A percentile compares a stretch with the other conserved stretches of the same genome.
These are phyloP conservation scores for Monopis laevigella DNA, from an alignment of 2,888 invertebrate species.

Conservation along the genomic window DNA sequence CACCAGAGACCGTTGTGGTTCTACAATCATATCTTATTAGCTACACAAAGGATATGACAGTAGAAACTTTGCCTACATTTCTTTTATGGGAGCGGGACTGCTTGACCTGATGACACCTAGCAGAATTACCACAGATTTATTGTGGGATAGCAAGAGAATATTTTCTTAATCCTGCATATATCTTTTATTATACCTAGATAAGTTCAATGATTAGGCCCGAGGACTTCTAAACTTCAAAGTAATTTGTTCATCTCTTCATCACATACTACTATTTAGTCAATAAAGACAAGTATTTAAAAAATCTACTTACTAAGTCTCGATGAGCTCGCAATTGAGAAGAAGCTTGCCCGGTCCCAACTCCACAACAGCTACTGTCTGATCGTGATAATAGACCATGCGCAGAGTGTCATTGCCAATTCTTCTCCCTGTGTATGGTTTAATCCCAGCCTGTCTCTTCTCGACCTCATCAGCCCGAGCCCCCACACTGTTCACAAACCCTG, in stretches of 20 bases:
- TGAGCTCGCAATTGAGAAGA: slow-evolving; percentile 80
- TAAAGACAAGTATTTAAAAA: too few relatives aligned
- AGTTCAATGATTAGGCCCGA: too few relatives aligned
- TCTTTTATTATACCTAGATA: too few relatives aligned
- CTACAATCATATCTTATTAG: not conserved
- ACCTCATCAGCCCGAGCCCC: slow-evolving; percentile 42
- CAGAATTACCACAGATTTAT: too few relatives aligned
- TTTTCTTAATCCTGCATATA: too few relatives aligned
- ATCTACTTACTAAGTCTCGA: slow-evolving; percentile 85
- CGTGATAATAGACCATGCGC: slow-evolving; percentile 80
- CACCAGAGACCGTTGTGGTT: not conserved
- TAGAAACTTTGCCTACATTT: too few relatives aligned
- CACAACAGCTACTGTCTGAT: slow-evolving; percentile 84
- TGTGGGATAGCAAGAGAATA: too few relatives aligned
- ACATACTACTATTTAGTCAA: too few relatives aligned
- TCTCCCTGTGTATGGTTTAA: slow-evolving; percentile 72
- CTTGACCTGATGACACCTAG: too few relatives aligned
- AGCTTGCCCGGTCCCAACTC: slow-evolving; percentile 78
- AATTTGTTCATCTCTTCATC: too few relatives aligned
- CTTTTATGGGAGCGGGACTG: too few relatives aligned
- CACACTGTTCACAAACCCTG: slow-evolving; percentile 48
- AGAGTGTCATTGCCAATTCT: slow-evolving; percentile 73
- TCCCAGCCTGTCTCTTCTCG: slow-evolving; percentile 43
- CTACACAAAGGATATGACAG: not conserved
- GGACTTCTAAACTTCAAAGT: too few relatives aligned